These are phyloP conservation scores for Synaphobranchus kaupii DNA, from an alignment of 2,797 vertebrate species.

Conservation along the genomic window DNA sequence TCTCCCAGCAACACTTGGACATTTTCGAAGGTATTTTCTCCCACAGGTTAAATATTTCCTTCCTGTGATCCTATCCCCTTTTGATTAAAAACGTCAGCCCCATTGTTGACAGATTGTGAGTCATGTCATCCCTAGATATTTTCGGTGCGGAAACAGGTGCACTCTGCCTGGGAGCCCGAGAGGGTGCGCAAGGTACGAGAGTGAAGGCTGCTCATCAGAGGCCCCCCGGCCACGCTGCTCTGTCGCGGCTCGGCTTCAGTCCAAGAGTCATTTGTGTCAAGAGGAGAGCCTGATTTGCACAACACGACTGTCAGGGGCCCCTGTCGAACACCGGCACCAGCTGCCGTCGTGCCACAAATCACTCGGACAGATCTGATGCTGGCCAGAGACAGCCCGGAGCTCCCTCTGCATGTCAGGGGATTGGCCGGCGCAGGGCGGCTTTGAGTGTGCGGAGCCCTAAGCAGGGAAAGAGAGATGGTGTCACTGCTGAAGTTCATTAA, in stretches of 20 bases:
- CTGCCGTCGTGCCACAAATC: slow-evolving; percentile 56
- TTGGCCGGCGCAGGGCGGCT: slow-evolving; percentile 33
- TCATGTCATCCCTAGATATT: slow-evolving; percentile 69
- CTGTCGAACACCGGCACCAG: slow-evolving; percentile 52
- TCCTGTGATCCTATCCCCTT: slow-evolving; percentile 66
- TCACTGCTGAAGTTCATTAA: slow-evolving; percentile 51
- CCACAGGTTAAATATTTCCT: slow-evolving; percentile 65
- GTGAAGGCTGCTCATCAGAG: slow-evolving; percentile 58
- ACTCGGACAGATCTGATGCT: slow-evolving; percentile 53
- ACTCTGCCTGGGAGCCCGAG: slow-evolving; percentile 64
- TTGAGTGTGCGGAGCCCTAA: slow-evolving; percentile 42
- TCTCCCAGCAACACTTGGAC: slow-evolving; percentile 57
- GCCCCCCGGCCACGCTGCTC: slow-evolving; percentile 62
- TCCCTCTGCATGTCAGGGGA: slow-evolving; percentile 47
- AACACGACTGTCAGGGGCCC: slow-evolving; percentile 60
- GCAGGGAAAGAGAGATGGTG: background rate
- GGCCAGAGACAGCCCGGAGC: slow-evolving; percentile 46
- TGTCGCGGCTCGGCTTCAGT: slow-evolving; percentile 56
- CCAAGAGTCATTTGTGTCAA: slow-evolving; percentile 66
- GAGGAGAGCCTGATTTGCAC: slow-evolving; percentile 60
- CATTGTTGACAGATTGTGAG: slow-evolving; percentile 73
- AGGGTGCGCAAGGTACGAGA: slow-evolving; percentile 50
- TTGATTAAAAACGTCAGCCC: slow-evolving; percentile 77
- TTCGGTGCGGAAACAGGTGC: slow-evolving; percentile 73
- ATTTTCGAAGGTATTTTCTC: slow-evolving; percentile 60